Conservation (phyloP, 30 jellyfish, hydroid and myxozoan species). For the Clytia hemisphaerica region DNA sequence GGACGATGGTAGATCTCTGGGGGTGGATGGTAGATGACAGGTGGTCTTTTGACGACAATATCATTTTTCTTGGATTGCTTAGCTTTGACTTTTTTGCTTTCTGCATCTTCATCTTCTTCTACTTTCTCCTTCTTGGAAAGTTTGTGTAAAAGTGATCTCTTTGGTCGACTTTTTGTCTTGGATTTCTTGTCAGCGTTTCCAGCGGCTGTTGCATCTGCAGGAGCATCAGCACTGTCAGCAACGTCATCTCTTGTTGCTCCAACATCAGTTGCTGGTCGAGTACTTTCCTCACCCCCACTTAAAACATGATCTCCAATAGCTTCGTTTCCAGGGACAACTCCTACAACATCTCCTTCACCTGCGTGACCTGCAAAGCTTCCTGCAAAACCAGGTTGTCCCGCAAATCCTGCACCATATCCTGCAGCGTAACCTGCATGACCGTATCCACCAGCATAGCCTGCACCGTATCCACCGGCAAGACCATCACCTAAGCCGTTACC, state of each 20-base stretch:
- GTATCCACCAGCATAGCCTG: neutral
- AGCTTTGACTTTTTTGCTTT: slow-evolving; percentile 29
- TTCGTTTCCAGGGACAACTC: neutral
- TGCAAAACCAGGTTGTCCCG: slow-evolving; percentile 17
- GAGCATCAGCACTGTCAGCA: slow-evolving; percentile 6
- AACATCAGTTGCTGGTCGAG: neutral
- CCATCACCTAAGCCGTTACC: slow-evolving; percentile 24
- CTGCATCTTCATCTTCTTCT: slow-evolving; percentile 30
- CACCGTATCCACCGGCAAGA: slow-evolving; percentile 15
- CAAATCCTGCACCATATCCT: slow-evolving; percentile 18
- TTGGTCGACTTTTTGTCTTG: neutral
- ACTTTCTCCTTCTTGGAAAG: neutral
- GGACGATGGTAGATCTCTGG: slow-evolving; percentile 99
- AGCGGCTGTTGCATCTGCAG: slow-evolving; percentile 22
- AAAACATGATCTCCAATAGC: slow-evolving; percentile 5
- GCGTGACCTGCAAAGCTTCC: neutral
- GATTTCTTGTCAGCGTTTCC: neutral
- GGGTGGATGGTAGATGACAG: slow-evolving; percentile 98
- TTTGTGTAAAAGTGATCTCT: neutral
- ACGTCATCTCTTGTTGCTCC: slow-evolving; percentile 16
- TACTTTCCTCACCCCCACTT: neutral
- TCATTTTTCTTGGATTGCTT: slow-evolving; percentile 88
- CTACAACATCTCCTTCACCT: neutral
- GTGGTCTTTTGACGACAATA: slow-evolving; percentile 94
- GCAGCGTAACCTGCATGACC: slow-evolving; percentile 24